Evolutionary conservation across 2,797 vertebrate genomes (phyloP), one percentile per base, ranked within the genome.

Genomic region (Sylvia borin): DNA sequence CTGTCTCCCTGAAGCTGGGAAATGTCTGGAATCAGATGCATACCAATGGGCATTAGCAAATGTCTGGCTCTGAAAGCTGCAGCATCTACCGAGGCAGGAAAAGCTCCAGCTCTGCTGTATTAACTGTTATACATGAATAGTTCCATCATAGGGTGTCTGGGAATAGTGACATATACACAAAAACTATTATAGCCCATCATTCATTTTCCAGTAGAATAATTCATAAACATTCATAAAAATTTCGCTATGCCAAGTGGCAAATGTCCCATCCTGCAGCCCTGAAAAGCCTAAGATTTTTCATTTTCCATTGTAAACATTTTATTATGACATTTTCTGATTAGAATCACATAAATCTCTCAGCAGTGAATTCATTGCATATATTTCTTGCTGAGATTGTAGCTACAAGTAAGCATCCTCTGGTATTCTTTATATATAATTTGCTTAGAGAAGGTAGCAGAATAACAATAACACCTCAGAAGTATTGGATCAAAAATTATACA

Each of bases 181-280:
- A 91, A 92, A 53, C 31, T 85, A 51, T 94, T 96, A 83, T 25
- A 95, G 72, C 55, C 60, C 27, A 64, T 88, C 86, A 91, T 86
- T 97, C 85, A 88, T 97, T 96, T 97, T 96, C 90, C 74, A 67
- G 76, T 88, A 91, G 86, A 96, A 96, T 94, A 96, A 96, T 87
- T 96, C 94, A 93, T 96, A 96, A 96, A 92, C 85, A 85, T 95
- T 91, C 75, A 94, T 92, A 65, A 48, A 94, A 95, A 50, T 84
- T 90, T 75, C 92, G 88, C 67, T 82, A 7, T 94, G 76, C 73
- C 77, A 91, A 73, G 66, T 77, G 65, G 82, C 67, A 94, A 79
- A 80, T 72, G 58, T 90, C 51, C 68, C 48, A 48, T 66, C 65
- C 64, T 85, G 32, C 71, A 90, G 47, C 45, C 13, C 74, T 53